phyloP scores from a whole-genome alignment of 2,797 vertebrate species.

The Eulemur mongoz region DNA sequence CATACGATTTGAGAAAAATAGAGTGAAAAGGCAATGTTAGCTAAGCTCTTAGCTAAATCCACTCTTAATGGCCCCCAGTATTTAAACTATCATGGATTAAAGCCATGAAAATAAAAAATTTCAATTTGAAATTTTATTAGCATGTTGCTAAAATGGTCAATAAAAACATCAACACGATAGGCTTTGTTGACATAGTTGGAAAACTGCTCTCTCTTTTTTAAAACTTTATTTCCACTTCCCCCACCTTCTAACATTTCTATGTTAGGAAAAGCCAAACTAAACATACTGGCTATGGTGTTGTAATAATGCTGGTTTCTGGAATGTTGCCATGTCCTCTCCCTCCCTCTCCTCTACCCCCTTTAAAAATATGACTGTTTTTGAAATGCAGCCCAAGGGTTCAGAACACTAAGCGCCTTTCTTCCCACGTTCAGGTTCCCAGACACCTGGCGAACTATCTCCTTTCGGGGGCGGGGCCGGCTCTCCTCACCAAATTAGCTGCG shows the following conservation, averaged over 20 bases:
- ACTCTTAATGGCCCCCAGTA: constrained; percentile 81
- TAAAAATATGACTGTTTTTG: constrained; percentile 40
- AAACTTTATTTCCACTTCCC: constrained; percentile 67
- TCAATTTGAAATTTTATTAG: constrained; percentile 92
- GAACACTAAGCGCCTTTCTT: background rate
- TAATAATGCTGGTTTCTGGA: constrained; percentile 83
- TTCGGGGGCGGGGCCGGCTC: background rate
- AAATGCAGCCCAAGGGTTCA: constrained; percentile 31
- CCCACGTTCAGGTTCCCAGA: background rate
- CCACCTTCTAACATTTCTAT: constrained; percentile 59
- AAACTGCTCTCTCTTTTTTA: constrained; percentile 69
- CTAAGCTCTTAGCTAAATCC: constrained; percentile 81
- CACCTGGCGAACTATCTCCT: background rate
- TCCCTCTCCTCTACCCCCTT: constrained; percentile 36
- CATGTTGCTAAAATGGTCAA: constrained; percentile 86
- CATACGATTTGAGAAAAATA: constrained; percentile 74
- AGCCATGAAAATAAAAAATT: constrained; percentile 89
- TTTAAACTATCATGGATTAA: constrained; percentile 87
- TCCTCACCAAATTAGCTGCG: background rate
- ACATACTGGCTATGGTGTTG: constrained; percentile 80
- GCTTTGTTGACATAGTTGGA: constrained; percentile 82
- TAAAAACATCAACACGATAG: constrained; percentile 82
- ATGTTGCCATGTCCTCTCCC: constrained; percentile 80
- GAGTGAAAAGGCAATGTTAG: constrained; percentile 77
- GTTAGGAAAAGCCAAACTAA: constrained; percentile 83